Base-by-base conservation (phyloP, 2,888 invertebrate species). In the Taphrorychus bicolor region DNA sequence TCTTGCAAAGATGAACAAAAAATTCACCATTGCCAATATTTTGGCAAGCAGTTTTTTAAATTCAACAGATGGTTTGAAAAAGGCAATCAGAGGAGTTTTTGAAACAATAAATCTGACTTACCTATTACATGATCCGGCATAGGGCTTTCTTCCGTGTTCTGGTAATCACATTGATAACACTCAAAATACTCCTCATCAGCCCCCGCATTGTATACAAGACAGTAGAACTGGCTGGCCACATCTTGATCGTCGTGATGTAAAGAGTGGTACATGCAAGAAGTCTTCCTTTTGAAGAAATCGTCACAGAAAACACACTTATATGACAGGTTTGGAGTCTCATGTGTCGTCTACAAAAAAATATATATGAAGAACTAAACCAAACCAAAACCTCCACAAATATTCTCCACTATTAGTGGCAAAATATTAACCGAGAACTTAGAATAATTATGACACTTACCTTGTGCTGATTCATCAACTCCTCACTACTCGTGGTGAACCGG, bases 41-140 rank as follows among this genome's bases (percentile, higher is more conserved):
- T n/a, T n/a, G n/a, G n/a, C n/a, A n/a, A n/a, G n/a, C n/a, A n/a
- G n/a, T n/a, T n/a, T n/a, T n/a, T n/a, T n/a, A n/a, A n/a, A n/a
- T n/a, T n/a, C n/a, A n/a, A n/a, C n/a, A n/a, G n/a, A n/a, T n/a
- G n/a, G n/a, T n/a, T n/a, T n/a, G n/a, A n/a, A n/a, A n/a, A n/a
- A n/a, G n/a, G n/a, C n/a, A n/a, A n/a, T n/a, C n/a, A n/a, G n/a
- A n/a, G n/a, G n/a, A n/a, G n/a, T n/a, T n/a, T n/a, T n/a, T n/a
- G n/a, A n/a, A n/a, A n/a, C n/a, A n/a, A n/a, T n/a, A n/a, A n/a
- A n/a, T n/a, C n/a, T n/a, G n/a, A n/a, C 60, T 61, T 61, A 61
- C 61, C 61, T 23, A 64, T 64, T 0, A 70, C 66, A 48, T 70
- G 70, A 48, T 64, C 66, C 0, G 64, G 67, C 70, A 70, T 67